Evolutionary conservation across 2,797 vertebrate genomes (phyloP).

Genomic region (Sebastes oblongus): DNA sequence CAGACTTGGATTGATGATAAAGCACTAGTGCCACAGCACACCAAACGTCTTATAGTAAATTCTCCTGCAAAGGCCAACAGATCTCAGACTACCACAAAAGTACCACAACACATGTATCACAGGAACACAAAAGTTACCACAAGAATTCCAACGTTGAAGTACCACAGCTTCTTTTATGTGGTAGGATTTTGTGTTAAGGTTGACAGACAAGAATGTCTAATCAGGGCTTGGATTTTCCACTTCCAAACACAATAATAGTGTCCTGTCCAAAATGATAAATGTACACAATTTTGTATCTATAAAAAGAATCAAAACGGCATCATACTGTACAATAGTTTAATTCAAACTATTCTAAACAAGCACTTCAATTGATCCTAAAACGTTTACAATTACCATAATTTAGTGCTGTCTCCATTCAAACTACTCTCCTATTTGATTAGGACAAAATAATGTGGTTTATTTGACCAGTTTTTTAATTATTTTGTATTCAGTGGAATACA

Average conservation of each 20-base stretch:
- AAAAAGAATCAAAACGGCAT: constrained; percentile 23
- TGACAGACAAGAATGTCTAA: constrained; percentile 48
- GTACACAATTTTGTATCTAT: constrained; percentile 20
- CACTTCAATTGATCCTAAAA: neutral
- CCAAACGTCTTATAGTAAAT: constrained; percentile 23
- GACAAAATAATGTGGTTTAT: neutral
- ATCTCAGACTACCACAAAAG: constrained; percentile 53
- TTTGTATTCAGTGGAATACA: constrained; percentile 13
- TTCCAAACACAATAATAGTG: constrained; percentile 24
- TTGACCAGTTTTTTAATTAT: constrained; percentile 8
- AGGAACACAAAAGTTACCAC: constrained; percentile 54
- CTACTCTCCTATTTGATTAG: neutral
- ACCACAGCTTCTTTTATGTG: constrained; percentile 51
- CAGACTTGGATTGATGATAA: neutral
- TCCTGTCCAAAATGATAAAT: constrained; percentile 39
- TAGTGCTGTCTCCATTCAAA: neutral
- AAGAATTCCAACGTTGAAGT: constrained; percentile 56
- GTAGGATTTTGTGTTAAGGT: constrained; percentile 34
- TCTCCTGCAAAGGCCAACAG: constrained; percentile 27
- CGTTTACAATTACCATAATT: neutral
- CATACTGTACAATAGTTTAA: constrained; percentile 3
- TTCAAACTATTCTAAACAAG: neutral
- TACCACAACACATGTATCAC: constrained; percentile 56
- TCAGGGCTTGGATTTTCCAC: constrained; percentile 42
- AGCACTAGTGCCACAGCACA: neutral